Percentiles rank a stretch among this genome's conserved stretches.
These are phyloP conservation scores for Dynastes tityus DNA, from an alignment of 2,888 invertebrate species.

Conservation along the genomic window DNA sequence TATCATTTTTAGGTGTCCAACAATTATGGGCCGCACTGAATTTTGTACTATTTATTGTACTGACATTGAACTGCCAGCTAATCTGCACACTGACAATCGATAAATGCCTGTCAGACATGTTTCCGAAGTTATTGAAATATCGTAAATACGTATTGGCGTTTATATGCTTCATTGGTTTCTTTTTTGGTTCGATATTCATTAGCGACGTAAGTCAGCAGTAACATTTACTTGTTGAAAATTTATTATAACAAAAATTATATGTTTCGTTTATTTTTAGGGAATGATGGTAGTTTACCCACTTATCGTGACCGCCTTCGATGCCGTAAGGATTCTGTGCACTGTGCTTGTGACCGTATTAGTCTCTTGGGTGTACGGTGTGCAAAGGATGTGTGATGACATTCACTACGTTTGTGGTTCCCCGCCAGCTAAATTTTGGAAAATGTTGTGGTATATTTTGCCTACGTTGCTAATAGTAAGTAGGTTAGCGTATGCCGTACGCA, in stretches of 20 bases:
- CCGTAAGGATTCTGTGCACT: neutral
- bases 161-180: constrained; percentile 36
- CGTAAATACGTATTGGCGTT: constrained; percentile 48
- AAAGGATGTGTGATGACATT: constrained; percentile 58
- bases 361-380: constrained; percentile 58
- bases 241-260: too few species aligned
- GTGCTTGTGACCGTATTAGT: constrained; percentile 42
- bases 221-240: neutral
- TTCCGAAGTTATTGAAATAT: constrained; percentile 43
- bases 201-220: constrained; percentile 47
- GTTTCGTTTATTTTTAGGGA: constrained; percentile 11
- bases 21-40: constrained; percentile 53
- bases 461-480: constrained; percentile 26
- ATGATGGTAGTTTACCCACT: neutral
- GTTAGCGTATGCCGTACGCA: neutral
- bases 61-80: constrained; percentile 47
- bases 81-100: constrained; percentile 46
- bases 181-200: constrained; percentile 35
- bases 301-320: neutral
- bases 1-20: constrained; percentile 42
- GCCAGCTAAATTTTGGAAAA: constrained; percentile 58
- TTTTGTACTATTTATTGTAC: constrained; percentile 47
- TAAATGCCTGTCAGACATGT: constrained; percentile 47
- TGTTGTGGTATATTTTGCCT: constrained; percentile 57
- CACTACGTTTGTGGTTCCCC: constrained; percentile 58